Base-by-base conservation (phyloP, 2,113 vertebrate genomes). In the Sceloporus tristichus region DNA sequence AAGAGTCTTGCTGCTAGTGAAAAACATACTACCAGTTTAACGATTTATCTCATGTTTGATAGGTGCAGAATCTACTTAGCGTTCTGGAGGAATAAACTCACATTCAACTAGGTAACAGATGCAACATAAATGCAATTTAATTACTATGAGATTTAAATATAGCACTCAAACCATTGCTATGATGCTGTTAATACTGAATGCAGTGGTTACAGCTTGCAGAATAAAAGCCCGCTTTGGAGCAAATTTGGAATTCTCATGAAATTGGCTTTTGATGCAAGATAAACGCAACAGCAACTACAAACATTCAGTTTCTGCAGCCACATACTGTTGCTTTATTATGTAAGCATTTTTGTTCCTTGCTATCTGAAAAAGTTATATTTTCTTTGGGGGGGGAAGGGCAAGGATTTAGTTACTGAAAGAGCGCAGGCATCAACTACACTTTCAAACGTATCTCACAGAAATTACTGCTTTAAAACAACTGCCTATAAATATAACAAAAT, bases 101-200 rank as follows among this genome's bases (percentile, higher is more conserved):
- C 21, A 91, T 94, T 88, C 27, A 82, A 74, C 88, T 68, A 81
- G 38, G 27, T 40, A 54, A 56, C 16, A 68, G 75, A 29, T 25
- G 65, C 54, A 90, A 82, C 90, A 86, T 90, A 66, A 83, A 29
- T 83, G 66, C 70, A 62, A 14, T 76, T 59, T 77, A 82, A 76
- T 82, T 82, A 82, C 84, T n/a, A 25, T 62, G 27, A 68, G 85
- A 25, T 82, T 92, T 81, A 91, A 59, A 75, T 87, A 79, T 54
- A 84, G 62, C 92, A 48, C 85, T 80, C 89, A 91, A 93, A 82
- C 38, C 77, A 88, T 82, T 90, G 54, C 78, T 78, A 80, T 87
- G 88, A 82, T 84, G 78, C 27, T 85, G 59, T 90, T 90, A 92
- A 88, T 92, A 90, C 78, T 91, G 83, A 92, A 93, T 84, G 87